Conservation (phyloP, 2,888 invertebrate species). For the Eupithecia subfuscata region DNA sequence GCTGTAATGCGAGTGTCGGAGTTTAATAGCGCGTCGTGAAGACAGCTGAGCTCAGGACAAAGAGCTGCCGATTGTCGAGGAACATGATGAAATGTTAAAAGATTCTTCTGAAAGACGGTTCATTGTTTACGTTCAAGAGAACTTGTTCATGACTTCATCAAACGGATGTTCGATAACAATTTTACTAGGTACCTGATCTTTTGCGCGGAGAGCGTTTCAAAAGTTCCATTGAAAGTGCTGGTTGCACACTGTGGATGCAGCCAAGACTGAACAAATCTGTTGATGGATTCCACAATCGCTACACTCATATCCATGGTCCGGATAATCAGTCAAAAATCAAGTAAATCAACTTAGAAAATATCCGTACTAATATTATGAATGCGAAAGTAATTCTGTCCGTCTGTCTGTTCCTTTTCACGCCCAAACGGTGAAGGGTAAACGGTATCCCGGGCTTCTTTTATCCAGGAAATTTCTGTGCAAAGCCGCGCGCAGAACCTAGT, state of each 20-base stretch:
- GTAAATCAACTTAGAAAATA: neutral
- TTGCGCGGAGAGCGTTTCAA: neutral
- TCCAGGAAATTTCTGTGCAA: too few relatives aligned
- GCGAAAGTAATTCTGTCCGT: too few relatives aligned
- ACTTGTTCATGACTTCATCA: neutral
- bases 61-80: slow-evolving; percentile 23
- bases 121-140: neutral
- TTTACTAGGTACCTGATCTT: too few relatives aligned
- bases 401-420: too few relatives aligned
- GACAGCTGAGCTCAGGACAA: slow-evolving; percentile 31
- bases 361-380: too few relatives aligned
- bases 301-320: neutral
- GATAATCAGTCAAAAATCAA: neutral
- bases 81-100: slow-evolving; percentile 22
- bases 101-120: slow-evolving; percentile 1
- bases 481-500: too few relatives aligned
- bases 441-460: too few relatives aligned
- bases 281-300: neutral
- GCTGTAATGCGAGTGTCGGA: slow-evolving; percentile 13
- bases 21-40: slow-evolving; percentile 32
- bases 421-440: too few relatives aligned
- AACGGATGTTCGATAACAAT: neutral
- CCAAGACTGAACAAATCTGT: neutral
- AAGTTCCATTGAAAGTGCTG: neutral
- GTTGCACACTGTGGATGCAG: neutral